Evolutionary conservation across 2,888 invertebrate species (phyloP).

Genomic region (Scrobipalpa costella): DNA sequence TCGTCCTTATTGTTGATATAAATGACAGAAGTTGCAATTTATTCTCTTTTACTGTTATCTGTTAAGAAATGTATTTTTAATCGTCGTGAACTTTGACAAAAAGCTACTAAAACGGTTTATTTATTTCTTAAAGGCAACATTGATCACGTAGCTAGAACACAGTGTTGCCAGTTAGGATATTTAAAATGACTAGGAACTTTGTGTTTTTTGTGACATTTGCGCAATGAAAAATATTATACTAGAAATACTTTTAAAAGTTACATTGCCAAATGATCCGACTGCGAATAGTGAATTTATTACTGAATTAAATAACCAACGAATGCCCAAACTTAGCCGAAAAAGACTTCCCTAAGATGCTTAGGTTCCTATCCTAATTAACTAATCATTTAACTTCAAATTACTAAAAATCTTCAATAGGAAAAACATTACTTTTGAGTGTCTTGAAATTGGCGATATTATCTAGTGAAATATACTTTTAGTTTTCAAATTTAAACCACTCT

Average conservation of each 20-base stretch:
- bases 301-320: neutral
- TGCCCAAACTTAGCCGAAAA: constrained; percentile 21
- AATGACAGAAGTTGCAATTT: constrained; percentile 10
- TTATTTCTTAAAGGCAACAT: neutral
- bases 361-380: neutral
- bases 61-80: constrained; percentile 1
- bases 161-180: neutral
- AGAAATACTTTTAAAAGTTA: neutral
- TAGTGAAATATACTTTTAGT: neutral
- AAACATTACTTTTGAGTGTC: neutral
- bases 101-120: neutral
- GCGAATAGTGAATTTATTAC: neutral
- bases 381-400: neutral
- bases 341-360: constrained; percentile 7
- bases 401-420: neutral
- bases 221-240: neutral
- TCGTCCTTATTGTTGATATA: constrained; percentile 13
- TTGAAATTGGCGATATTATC: neutral
- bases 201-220: neutral
- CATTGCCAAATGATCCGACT: constrained; percentile 12
- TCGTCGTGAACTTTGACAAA: neutral
- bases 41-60: constrained; percentile 3
- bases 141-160: neutral
- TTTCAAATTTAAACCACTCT: neutral
- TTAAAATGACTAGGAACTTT: neutral